Evolutionary conservation across 2,797 vertebrate species (phyloP), one percentile per base, ranked within the genome.

Genomic region (Orestias chungarensis): DNA sequence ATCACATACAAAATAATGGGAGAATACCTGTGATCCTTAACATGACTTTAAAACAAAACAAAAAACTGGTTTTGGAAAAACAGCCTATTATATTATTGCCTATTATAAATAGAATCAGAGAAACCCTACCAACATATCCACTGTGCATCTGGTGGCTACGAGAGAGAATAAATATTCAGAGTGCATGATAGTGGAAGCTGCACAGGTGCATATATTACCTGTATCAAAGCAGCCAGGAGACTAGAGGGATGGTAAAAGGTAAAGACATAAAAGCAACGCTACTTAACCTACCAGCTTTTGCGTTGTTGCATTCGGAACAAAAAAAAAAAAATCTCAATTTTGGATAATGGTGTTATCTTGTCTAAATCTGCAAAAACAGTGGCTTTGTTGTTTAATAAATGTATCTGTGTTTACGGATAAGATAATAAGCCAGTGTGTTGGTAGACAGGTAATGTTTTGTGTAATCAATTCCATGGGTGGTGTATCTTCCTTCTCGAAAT

Each of bases 141-240:
- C 74, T 80, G 87, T 93, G 91, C 91, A 92, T 92, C 90, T 93
- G 91, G 83, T 87, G 87, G 89, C 91, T 93, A 84, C 78, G 86
- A 88, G 87, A 88, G 86, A 79, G 80, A 89, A 93, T 93, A 93
- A 91, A 93, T 94, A 93, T 93, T 92, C 92, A 87, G 87, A 79
- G 85, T 82, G 90, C 90, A 90, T 86, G 92, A 90, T 89, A 83
- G 88, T 84, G 81, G 84, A 85, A 87, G 90, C 87, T 89, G 83
- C 90, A 91, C 91, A 93, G 92, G 92, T 93, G 92, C 92, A 94
- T 93, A 93, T 86, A 92, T 93, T 92, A 93, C 91, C 90, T 92
- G 90, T 92, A 92, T 92, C 90, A 91, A 92, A 92, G 91, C 91
- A 91, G 82, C 82, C 82, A 61, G 70, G 81, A 91, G 89, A 88